Evolutionary conservation across 2,113 vertebrate species (phyloP).

Genomic region (Baryphthengus martii): DNA sequence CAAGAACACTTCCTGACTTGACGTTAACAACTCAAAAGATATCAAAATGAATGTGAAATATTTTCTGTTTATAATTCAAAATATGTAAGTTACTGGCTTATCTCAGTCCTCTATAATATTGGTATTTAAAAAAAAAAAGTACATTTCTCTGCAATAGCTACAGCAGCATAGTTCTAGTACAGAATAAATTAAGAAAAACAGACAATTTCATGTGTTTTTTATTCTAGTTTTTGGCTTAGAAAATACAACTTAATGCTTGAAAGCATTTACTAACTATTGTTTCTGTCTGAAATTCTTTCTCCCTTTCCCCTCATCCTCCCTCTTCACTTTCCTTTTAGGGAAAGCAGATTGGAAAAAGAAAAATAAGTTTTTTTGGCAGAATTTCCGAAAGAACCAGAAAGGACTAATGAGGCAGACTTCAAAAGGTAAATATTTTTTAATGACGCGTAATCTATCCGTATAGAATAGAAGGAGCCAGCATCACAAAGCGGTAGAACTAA

Average conservation of each 20-base stretch:
- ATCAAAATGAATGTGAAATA: neutral
- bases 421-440: slow-evolving; percentile 81
- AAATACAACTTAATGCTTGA: neutral
- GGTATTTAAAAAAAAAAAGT: slow-evolving; percentile 14
- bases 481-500: neutral
- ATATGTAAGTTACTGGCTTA: neutral
- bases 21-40: neutral
- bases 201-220: neutral
- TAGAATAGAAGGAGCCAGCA: neutral
- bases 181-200: neutral
- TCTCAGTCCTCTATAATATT: neutral
- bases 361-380: slow-evolving; percentile 98
- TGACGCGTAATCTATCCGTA: neutral
- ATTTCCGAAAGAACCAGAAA: slow-evolving; percentile 94
- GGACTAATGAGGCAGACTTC: slow-evolving; percentile 89
- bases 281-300: slow-evolving; percentile 51
- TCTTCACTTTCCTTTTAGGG: slow-evolving; percentile 70
- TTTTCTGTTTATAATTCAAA: neutral
- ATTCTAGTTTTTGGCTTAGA: neutral
- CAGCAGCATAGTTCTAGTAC: neutral
- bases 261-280: slow-evolving; percentile 15
- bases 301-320: neutral
- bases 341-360: slow-evolving; percentile 98
- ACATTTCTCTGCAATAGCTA: slow-evolving; percentile 35
- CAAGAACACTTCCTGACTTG: slow-evolving; percentile 8